A percentile compares a stretch with the other conserved stretches of the same genome.
Conservation (phyloP, 1,140 invertebrate species). For the Solen grandis region DNA sequence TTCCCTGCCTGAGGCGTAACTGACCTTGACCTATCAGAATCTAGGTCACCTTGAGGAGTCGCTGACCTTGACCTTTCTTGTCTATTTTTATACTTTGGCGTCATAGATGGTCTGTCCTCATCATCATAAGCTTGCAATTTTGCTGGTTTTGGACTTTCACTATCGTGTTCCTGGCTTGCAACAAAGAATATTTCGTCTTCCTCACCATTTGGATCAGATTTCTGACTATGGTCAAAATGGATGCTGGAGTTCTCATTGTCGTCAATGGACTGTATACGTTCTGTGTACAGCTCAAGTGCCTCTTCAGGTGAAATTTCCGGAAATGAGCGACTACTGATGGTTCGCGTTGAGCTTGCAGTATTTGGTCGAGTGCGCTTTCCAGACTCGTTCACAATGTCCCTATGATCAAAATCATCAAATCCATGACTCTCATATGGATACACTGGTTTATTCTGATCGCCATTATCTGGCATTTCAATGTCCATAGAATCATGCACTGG, state of each 20-base stretch:
- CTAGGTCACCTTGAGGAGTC: constrained; percentile 49
- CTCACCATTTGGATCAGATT: constrained; percentile 35
- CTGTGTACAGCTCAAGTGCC: constrained; percentile 65
- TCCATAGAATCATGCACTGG: constrained; percentile 54
- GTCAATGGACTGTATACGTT: constrained; percentile 45
- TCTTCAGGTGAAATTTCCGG: constrained; percentile 76
- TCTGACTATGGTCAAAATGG: constrained; percentile 49
- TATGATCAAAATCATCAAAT: constrained; percentile 18
- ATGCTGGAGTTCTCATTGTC: constrained; percentile 46
- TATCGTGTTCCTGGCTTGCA: constrained; percentile 57
- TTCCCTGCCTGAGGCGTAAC: constrained; percentile 42
- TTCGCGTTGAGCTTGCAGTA: constrained; percentile 69
- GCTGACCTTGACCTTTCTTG: constrained; percentile 48
- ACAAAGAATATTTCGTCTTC: constrained; percentile 70
- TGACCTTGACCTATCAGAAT: constrained; percentile 43
- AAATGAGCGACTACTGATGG: constrained; percentile 73
- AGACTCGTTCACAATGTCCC: constrained; percentile 38
- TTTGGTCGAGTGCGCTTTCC: constrained; percentile 60
- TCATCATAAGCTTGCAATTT: constrained; percentile 62
- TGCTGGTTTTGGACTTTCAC: constrained; percentile 60
- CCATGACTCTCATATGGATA: constrained; percentile 22
- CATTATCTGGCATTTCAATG: constrained; percentile 46
- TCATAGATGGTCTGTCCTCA: constrained; percentile 60
- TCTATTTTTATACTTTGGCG: constrained; percentile 15
- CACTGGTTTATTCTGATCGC: neutral